phyloP scores from a whole-genome alignment of 23 tunicate genomes.

The Styela plicata region DNA sequence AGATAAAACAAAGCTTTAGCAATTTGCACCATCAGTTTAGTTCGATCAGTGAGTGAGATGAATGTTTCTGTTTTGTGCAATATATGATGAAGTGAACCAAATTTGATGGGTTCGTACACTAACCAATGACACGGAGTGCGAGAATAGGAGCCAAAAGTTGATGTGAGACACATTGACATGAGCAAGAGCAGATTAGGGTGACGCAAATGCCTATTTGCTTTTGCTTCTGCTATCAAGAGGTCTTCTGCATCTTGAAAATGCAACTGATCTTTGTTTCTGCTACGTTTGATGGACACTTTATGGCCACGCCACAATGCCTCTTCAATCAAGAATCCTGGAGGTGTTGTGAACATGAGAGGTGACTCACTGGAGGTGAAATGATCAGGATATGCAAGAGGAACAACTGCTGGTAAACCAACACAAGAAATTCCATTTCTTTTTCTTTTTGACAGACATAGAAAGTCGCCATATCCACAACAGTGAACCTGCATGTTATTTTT shows the following conservation, averaged over 20 bases:
- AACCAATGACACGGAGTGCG: constrained; percentile 37
- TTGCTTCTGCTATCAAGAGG: constrained; percentile 27
- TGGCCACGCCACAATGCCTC: constrained; percentile 23
- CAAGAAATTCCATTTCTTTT: background rate
- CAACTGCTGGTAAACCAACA: constrained; percentile 23
- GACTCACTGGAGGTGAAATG: constrained; percentile 13
- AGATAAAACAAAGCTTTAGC: constrained; percentile 52
- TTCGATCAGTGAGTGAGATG: constrained; percentile 8
- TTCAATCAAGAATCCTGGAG: constrained; percentile 19
- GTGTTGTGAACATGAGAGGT: background rate
- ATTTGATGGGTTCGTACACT: constrained; percentile 47
- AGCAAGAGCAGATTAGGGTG: constrained; percentile 24
- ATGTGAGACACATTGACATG: constrained; percentile 24
- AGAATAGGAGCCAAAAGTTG: constrained; percentile 13
- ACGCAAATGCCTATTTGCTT: constrained; percentile 2
- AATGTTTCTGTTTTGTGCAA: constrained; percentile 39
- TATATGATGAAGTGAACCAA: constrained; percentile 49
- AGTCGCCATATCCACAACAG: constrained; percentile 12
- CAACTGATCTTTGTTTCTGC: background rate
- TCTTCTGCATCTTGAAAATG: background rate
- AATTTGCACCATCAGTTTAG: constrained; percentile 33
- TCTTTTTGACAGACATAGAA: background rate
- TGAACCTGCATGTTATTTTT: background rate
- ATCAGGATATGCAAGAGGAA: constrained; percentile 24
- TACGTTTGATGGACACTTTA: constrained; percentile 20